Evolutionary conservation across 2,113 vertebrate species (phyloP).

Genomic region (Ahaetulla prasina): DNA sequence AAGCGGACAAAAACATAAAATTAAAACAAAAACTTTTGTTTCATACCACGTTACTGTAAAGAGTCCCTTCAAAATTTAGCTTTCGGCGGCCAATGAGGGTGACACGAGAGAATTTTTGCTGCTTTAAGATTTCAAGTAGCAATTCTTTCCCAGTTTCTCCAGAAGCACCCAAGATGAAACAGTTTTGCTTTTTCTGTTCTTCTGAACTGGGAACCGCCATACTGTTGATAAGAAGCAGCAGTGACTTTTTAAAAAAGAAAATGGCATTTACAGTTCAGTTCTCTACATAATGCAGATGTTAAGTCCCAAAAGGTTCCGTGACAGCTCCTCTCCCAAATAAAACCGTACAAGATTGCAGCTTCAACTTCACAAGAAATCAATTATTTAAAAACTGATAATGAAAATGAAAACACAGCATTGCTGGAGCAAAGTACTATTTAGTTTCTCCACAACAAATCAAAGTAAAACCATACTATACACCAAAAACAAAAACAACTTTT

Average conservation of each 20-base stretch:
- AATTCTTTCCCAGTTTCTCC: conserved; percentile 74
- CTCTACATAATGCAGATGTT: not conserved
- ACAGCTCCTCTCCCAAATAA: not conserved
- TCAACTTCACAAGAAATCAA: not conserved
- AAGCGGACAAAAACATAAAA: not conserved
- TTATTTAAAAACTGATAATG: not conserved
- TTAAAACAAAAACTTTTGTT: not conserved
- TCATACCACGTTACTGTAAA: conserved; percentile 63
- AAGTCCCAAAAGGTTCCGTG: not conserved
- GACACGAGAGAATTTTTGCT: conserved; percentile 72
- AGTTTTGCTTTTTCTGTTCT: conserved; percentile 64
- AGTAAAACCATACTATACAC: not conserved
- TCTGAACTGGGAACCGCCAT: conserved; percentile 54
- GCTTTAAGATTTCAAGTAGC: conserved; percentile 66
- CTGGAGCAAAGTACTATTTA: not conserved
- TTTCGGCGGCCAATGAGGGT: conserved; percentile 74
- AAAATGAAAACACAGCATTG: not conserved
- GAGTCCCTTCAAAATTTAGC: conserved; percentile 67
- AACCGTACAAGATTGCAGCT: not conserved
- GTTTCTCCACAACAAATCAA: not conserved
- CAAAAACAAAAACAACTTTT: not conserved
- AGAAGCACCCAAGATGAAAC: conserved; percentile 79
- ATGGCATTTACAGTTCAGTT: not conserved
- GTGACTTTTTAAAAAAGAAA: not conserved
- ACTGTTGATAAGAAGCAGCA: conserved; percentile 44